Evolutionary conservation across 2,113 vertebrate genomes (phyloP).

Genomic region (Scophthalmus maximus): DNA sequence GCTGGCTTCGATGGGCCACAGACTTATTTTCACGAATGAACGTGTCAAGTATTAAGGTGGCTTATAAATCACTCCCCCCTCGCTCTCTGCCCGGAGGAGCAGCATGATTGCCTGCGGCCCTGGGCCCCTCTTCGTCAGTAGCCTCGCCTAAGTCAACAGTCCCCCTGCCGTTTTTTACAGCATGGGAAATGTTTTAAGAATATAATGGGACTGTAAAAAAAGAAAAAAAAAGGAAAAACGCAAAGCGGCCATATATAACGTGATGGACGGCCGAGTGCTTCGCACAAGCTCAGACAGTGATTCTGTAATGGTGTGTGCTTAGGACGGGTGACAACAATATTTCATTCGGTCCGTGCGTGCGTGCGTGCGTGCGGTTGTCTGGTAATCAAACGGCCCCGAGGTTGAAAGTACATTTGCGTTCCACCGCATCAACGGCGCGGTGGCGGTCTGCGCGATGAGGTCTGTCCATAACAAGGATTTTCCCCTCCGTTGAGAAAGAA

Average conservation of each 20-base stretch:
- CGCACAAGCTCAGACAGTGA: constrained; percentile 15
- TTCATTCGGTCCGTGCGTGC: constrained; percentile 34
- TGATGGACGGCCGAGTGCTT: constrained; percentile 60
- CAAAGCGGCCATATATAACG: constrained; percentile 56
- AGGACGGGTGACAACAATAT: constrained; percentile 44
- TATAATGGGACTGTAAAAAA: constrained; percentile 52
- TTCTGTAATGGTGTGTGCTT: constrained; percentile 50
- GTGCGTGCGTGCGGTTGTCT: constrained; percentile 26
- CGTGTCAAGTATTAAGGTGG: constrained; percentile 73
- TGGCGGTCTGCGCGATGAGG: constrained; percentile 31
- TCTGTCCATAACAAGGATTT: constrained; percentile 66
- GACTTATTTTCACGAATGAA: constrained; percentile 75
- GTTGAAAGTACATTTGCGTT: constrained; percentile 53
- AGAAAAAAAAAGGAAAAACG: constrained; percentile 6
- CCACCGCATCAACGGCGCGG: constrained; percentile 48
- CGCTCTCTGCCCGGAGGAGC: constrained; percentile 43
- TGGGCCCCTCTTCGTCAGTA: constrained; percentile 44
- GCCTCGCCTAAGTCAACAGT: constrained; percentile 67
- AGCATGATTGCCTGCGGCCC: constrained; percentile 55
- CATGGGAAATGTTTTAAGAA: constrained; percentile 57
- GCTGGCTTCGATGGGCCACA: constrained; percentile 70
- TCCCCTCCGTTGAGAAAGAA: constrained; percentile 46
- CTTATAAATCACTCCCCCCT: constrained; percentile 69
- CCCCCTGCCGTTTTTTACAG: constrained; percentile 60
- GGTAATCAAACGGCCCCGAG: constrained; percentile 50